Conservation (phyloP, 2,888 invertebrate species). For the Corbicula japonica region DNA sequence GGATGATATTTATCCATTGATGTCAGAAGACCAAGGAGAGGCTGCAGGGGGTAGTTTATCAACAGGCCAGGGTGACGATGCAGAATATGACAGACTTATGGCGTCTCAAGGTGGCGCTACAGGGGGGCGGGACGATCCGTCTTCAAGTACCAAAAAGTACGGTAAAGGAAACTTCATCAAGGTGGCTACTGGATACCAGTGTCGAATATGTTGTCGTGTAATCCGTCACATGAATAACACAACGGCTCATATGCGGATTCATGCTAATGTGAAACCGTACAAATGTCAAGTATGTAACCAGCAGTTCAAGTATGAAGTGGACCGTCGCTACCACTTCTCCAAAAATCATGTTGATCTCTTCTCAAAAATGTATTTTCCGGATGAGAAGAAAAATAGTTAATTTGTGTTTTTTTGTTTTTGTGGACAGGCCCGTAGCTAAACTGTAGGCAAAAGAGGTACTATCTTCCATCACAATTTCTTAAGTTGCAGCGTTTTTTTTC, state of each 20-base stretch:
- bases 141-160: constrained; percentile 56
- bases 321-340: constrained; percentile 64
- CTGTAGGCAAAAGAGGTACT: no score
- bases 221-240: constrained; percentile 69
- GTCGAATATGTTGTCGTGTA: constrained; percentile 65
- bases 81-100: constrained; percentile 31
- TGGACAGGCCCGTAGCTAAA: no score
- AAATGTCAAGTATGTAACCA: constrained; percentile 69
- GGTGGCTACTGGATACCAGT: constrained; percentile 66
- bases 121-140: constrained; percentile 37
- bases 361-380: constrained; percentile 67
- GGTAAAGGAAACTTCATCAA: constrained; percentile 69
- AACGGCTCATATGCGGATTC: constrained; percentile 67
- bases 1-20: constrained; percentile 45
- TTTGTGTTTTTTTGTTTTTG: constrained; percentile 33
- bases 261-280: constrained; percentile 65
- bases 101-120: constrained; percentile 29
- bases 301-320: constrained; percentile 67
- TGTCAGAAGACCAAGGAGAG: constrained; percentile 16
- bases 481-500: no score
- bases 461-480: no score
- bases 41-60: constrained; percentile 26
- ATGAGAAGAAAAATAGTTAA: constrained; percentile 57
- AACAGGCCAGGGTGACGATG: constrained; percentile 42
- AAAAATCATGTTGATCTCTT: constrained; percentile 68